phyloP scores from a whole-genome alignment of 2,797 vertebrate genomes.

The Rhabdomys pumilio region DNA sequence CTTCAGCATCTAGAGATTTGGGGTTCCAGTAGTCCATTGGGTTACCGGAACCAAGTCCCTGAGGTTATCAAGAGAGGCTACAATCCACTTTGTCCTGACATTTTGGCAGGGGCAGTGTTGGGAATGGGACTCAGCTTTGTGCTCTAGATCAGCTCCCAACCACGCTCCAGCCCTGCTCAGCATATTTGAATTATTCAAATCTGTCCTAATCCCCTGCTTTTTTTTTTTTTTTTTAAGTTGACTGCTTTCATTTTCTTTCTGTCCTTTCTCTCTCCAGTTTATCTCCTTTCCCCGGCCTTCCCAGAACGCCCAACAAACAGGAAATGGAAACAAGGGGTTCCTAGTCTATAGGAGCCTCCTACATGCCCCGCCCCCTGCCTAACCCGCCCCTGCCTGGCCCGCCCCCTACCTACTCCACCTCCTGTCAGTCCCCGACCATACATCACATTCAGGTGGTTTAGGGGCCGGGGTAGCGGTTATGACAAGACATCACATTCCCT shows the following conservation, averaged over 20 bases:
- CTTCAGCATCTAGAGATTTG: background rate
- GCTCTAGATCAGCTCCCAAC: background rate
- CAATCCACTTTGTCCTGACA: background rate
- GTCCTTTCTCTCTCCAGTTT: background rate
- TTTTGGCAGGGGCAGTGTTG: background rate
- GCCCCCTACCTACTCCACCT: background rate
- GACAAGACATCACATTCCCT: background rate
- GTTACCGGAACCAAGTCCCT: background rate
- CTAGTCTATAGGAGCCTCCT: background rate
- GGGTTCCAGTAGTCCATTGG: background rate
- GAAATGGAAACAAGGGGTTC: background rate
- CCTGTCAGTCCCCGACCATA: rapidly evolving
- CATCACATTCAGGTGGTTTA: background rate
- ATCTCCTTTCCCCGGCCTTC: background rate
- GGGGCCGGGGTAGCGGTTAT: too few relatives aligned
- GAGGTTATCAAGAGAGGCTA: background rate
- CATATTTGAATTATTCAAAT: slow-evolving; percentile 9
- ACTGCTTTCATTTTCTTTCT: background rate
- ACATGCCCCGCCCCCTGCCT: too few relatives aligned
- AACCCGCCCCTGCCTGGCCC: too few relatives aligned
- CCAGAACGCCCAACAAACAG: background rate
- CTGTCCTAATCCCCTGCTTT: background rate
- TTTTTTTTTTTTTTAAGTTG: background rate
- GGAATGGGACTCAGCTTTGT: background rate
- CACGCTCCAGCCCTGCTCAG: background rate